Conservation (phyloP, 2,888 invertebrate species). For the Lucinisca nassula region DNA sequence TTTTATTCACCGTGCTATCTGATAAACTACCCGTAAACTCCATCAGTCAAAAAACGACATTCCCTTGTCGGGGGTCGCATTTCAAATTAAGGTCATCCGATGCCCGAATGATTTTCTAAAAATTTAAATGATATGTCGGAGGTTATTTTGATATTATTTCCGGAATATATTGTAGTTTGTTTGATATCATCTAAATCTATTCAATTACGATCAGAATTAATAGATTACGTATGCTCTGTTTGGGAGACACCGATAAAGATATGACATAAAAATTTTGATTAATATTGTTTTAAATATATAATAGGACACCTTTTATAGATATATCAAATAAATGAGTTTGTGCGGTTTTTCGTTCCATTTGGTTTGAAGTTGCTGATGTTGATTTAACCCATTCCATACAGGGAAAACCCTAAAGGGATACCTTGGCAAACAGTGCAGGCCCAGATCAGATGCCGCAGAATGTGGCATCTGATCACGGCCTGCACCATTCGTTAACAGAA, state of each 20-base stretch:
- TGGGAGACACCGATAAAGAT: background rate
- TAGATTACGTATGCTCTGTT: background rate
- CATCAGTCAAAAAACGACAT: slow-evolving; percentile 18
- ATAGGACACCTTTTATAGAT: background rate
- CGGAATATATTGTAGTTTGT: slow-evolving; percentile 9
- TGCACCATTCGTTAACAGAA: too few species aligned
- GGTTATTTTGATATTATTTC: slow-evolving; percentile 14
- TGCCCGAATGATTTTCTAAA: slow-evolving; percentile 23
- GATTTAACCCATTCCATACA: too few species aligned
- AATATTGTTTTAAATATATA: slow-evolving; percentile 3
- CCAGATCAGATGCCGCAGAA: too few species aligned
- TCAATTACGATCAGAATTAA: background rate
- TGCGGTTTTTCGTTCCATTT: background rate
- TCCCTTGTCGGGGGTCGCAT: slow-evolving; percentile 10
- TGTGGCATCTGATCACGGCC: too few species aligned
- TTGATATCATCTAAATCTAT: background rate
- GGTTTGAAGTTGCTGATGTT: too few species aligned
- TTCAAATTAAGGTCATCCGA: slow-evolving; percentile 32
- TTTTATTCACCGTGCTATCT: background rate
- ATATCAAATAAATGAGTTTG: background rate
- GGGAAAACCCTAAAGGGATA: too few species aligned
- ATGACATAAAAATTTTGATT: slow-evolving; percentile 1
- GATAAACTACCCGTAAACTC: slow-evolving; percentile 2
- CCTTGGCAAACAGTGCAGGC: too few species aligned
- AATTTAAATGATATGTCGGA: slow-evolving; percentile 35